Conservation (phyloP, 2,797 vertebrate genomes). For the Pteropus rufus region DNA sequence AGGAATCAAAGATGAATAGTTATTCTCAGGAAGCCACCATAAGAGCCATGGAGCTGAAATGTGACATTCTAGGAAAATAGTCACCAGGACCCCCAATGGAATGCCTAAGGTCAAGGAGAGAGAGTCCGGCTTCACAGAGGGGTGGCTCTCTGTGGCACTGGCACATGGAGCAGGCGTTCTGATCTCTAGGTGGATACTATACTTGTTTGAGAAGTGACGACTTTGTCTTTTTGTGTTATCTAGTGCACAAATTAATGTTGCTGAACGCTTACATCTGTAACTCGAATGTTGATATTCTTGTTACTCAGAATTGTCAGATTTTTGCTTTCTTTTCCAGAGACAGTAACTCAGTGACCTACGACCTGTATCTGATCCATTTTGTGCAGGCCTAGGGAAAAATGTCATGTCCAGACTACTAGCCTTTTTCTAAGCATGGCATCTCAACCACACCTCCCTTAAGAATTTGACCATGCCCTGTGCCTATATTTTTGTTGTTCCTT, state of each 20-base stretch:
- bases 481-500: neutral
- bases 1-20: neutral
- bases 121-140: neutral
- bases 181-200: neutral
- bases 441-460: neutral
- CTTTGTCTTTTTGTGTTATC: neutral
- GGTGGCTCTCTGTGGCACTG: neutral
- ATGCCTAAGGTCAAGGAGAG: neutral
- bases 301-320: neutral
- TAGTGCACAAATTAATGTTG: neutral
- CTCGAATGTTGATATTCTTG: neutral
- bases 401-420: neutral
- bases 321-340: constrained; percentile 24
- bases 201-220: neutral
- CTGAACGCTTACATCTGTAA: neutral
- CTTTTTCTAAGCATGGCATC: neutral
- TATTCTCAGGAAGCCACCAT: neutral
- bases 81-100: neutral
- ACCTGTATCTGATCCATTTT: neutral
- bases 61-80: neutral
- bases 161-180: neutral
- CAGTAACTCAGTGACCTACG: neutral
- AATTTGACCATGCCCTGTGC: neutral
- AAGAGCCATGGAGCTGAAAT: neutral
- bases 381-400: neutral